Evolutionary conservation across 2,797 vertebrate genomes (phyloP).

Genomic region (Cyclura pinguis): DNA sequence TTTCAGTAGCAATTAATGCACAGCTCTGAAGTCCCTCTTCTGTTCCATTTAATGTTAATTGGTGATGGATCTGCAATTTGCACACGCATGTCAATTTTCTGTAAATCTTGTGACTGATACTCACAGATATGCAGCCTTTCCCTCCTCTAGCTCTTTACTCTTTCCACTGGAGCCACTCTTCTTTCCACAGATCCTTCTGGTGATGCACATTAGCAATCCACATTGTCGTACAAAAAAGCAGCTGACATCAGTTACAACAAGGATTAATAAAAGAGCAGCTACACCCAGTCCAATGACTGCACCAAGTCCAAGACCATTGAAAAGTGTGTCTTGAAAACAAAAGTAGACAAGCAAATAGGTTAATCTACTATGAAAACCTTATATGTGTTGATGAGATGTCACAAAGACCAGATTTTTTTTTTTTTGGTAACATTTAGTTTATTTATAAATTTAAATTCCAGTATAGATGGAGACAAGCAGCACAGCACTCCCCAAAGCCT

Average conservation of each 20-base stretch:
- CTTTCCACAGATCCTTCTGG: constrained; percentile 93
- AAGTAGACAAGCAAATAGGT: constrained; percentile 58
- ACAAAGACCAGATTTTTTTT: not conserved
- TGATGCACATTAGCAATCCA: constrained; percentile 97
- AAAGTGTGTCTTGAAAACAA: constrained; percentile 94
- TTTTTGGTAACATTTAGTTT: too few species aligned
- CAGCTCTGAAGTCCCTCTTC: not conserved
- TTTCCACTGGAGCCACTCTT: constrained; percentile 94
- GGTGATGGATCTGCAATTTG: constrained; percentile 9
- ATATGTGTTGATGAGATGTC: not conserved
- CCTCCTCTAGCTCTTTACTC: constrained; percentile 97
- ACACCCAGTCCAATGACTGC: constrained; percentile 93
- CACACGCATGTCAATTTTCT: not conserved
- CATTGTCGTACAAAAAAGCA: constrained; percentile 98
- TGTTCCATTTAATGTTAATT: constrained; percentile 7
- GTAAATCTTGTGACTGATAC: constrained; percentile 72
- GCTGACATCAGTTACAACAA: constrained; percentile 94
- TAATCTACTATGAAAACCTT: not conserved
- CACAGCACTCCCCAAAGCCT: too few species aligned
- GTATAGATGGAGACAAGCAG: too few species aligned
- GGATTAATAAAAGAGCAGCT: constrained; percentile 91
- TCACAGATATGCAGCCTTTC: constrained; percentile 98
- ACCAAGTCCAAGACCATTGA: constrained; percentile 94
- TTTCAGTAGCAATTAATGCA: not conserved
- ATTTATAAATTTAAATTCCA: too few species aligned